phyloP scores from a whole-genome alignment of 2,113 vertebrate species.

The Grallaria varia region DNA sequence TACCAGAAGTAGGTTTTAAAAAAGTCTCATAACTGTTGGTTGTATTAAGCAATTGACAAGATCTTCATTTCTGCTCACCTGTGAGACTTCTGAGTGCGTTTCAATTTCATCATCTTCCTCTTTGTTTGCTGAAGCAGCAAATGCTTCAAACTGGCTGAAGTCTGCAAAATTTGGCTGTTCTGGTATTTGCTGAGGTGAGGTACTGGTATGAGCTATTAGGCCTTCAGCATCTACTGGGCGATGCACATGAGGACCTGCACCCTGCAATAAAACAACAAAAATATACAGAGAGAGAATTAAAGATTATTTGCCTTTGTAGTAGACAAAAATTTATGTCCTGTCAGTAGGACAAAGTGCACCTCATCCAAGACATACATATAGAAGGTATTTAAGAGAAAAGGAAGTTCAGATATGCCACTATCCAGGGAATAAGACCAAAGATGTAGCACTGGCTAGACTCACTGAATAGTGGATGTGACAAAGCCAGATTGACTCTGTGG shows the following conservation, averaged over 20 bases:
- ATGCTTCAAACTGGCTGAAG: slow-evolving; percentile 96
- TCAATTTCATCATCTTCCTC: slow-evolving; percentile 88
- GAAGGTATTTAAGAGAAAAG: background rate
- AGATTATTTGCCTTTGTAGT: background rate
- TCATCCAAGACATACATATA: background rate
- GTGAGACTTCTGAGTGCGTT: slow-evolving; percentile 81
- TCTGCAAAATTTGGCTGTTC: slow-evolving; percentile 99
- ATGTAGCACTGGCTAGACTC: background rate
- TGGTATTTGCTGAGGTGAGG: slow-evolving; percentile 96
- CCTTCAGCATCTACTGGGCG: slow-evolving; percentile 85
- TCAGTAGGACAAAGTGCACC: background rate
- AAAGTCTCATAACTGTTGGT: background rate
- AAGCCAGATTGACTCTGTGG: background rate
- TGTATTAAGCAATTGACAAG: background rate
- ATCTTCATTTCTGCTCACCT: slow-evolving; percentile 70
- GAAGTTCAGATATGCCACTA: background rate
- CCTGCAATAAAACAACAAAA: slow-evolving; percentile 59
- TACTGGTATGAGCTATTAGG: slow-evolving; percentile 82
- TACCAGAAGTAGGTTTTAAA: background rate
- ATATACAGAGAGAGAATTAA: background rate
- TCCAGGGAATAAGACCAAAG: background rate
- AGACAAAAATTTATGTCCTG: background rate
- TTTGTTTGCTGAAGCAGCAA: slow-evolving; percentile 84
- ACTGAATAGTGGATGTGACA: background rate
- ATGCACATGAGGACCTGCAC: slow-evolving; percentile 82